Conservation (phyloP, 2,888 invertebrate species). For the Spisula subtruncata region DNA sequence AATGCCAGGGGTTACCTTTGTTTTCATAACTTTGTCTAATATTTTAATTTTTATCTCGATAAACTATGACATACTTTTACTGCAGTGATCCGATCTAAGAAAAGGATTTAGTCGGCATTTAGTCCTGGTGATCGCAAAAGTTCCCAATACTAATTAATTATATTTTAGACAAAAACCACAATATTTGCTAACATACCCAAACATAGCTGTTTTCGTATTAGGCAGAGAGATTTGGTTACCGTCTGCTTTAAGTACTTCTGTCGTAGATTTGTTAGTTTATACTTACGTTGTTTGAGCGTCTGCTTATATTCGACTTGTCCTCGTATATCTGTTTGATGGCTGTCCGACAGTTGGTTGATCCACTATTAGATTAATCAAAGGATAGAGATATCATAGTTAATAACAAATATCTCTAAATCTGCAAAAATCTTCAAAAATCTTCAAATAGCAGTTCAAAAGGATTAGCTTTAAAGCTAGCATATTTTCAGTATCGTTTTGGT, state of each 20-base stretch:
- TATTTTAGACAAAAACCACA: constrained; percentile 5
- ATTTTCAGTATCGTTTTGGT: constrained; percentile 18
- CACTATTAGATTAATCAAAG: constrained; percentile 17
- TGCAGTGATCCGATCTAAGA: not conserved
- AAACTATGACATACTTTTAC: constrained; percentile 9
- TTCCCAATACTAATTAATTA: constrained; percentile 6
- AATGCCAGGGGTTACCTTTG: not conserved
- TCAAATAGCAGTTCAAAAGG: not conserved
- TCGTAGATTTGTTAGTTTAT: not conserved
- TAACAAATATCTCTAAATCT: constrained; percentile 14
- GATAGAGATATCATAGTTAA: constrained; percentile 8
- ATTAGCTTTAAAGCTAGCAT: constrained; percentile 34
- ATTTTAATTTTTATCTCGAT: not conserved
- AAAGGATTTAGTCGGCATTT: constrained; percentile 1
- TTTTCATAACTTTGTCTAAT: not conserved
- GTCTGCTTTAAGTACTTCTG: not conserved
- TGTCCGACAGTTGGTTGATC: not conserved
- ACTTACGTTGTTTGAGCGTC: not conserved
- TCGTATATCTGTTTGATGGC: not conserved
- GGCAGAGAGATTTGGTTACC: not conserved
- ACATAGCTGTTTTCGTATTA: not conserved
- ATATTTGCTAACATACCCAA: not conserved
- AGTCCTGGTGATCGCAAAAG: not conserved
- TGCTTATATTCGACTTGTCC: not conserved
- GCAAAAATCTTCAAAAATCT: not conserved